A percentile compares a stretch with the other conserved stretches of the same genome.
Conservation (phyloP, 2,888 invertebrate species). For the Drosophila lutescens region DNA sequence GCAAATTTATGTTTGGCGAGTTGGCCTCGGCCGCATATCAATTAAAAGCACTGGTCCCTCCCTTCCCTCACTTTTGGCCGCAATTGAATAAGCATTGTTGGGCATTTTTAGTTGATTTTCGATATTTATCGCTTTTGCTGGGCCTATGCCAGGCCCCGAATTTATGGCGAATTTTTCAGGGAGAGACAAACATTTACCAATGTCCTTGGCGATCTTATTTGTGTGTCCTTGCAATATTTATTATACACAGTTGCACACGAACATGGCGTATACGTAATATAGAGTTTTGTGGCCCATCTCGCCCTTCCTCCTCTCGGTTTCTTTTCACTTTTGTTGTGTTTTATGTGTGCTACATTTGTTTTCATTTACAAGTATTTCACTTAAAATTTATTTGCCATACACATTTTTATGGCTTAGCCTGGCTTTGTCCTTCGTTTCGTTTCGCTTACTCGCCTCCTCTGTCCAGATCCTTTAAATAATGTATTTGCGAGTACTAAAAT, state of each 20-base stretch:
- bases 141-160: slow-evolving; percentile 39
- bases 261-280: slow-evolving; percentile 66
- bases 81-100: slow-evolving; percentile 55
- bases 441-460: not conserved
- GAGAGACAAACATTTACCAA: slow-evolving; percentile 40
- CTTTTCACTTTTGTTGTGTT: slow-evolving; percentile 24
- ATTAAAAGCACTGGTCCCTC: slow-evolving; percentile 48
- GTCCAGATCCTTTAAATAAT: slow-evolving; percentile 59
- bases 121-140: slow-evolving; percentile 47
- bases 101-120: slow-evolving; percentile 45
- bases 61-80: slow-evolving; percentile 7
- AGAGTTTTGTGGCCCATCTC: slow-evolving; percentile 49
- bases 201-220: slow-evolving; percentile 61
- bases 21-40: slow-evolving; percentile 53
- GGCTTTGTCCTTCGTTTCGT: slow-evolving; percentile 29
- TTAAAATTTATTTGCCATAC: slow-evolving; percentile 74
- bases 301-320: not conserved
- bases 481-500: slow-evolving; percentile 62
- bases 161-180: slow-evolving; percentile 60
- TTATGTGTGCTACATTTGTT: slow-evolving; percentile 69
- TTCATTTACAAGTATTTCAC: slow-evolving; percentile 80
- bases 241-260: slow-evolving; percentile 53
- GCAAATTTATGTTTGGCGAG: slow-evolving; percentile 51
- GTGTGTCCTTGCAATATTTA: slow-evolving; percentile 60
- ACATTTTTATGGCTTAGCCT: slow-evolving; percentile 75